Conservation (phyloP, 2,113 vertebrate genomes). For the Equus przewalskii region DNA sequence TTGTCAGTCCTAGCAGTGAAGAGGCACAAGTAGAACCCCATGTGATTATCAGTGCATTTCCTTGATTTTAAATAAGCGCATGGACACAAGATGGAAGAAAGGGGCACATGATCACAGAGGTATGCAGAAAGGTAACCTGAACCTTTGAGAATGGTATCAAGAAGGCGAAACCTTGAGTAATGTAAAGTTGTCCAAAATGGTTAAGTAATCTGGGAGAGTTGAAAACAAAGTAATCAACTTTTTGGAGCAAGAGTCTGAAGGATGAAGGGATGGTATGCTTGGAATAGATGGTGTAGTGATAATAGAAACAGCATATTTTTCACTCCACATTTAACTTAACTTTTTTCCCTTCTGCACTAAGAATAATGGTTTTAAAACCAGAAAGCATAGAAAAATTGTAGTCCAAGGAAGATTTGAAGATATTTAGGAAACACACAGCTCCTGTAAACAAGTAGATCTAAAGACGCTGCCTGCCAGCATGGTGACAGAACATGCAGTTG, state of each 20-base stretch:
- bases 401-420: neutral
- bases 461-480: neutral
- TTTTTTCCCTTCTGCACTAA: neutral
- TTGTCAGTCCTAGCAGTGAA: neutral
- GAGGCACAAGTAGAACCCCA: neutral
- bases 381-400: neutral
- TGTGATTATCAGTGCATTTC: neutral
- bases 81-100: neutral
- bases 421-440: neutral
- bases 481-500: neutral
- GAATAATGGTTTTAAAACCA: neutral
- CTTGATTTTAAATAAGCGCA: neutral
- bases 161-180: neutral
- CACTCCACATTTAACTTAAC: neutral
- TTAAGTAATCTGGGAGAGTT: neutral
- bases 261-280: neutral
- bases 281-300: neutral
- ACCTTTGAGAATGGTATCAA: neutral
- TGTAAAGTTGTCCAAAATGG: neutral
- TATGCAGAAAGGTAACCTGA: neutral
- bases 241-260: neutral
- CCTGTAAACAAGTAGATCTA: neutral
- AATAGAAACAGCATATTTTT: neutral
- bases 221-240: neutral
- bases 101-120: neutral